Conservation (phyloP, 2,797 vertebrate species). For the Sylvilagus floridanus region DNA sequence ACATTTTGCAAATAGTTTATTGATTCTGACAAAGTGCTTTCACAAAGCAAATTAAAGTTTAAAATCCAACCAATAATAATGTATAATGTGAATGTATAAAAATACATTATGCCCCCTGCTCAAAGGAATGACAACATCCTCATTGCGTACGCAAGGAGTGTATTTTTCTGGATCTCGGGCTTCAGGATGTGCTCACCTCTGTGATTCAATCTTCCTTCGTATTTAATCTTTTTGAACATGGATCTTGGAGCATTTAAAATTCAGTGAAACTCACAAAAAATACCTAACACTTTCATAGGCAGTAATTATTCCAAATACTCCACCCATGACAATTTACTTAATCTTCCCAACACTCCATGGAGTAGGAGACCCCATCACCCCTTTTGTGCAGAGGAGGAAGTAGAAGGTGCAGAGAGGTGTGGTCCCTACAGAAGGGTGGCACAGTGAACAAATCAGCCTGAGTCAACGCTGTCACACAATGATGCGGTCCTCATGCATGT, state of each 20-base stretch:
- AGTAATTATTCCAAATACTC: not conserved
- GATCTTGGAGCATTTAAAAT: not conserved
- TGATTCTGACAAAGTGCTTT: constrained; percentile 56
- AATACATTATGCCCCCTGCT: not conserved
- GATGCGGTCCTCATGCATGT: not conserved
- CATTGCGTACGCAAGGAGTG: not conserved
- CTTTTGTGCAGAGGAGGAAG: not conserved
- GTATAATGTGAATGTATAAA: not conserved
- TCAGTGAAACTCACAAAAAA: constrained; percentile 31
- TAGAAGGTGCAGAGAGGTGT: not conserved
- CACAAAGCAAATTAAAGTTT: not conserved
- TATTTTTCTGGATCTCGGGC: not conserved
- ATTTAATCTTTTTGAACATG: constrained; percentile 8
- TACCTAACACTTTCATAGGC: not conserved
- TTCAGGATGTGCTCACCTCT: not conserved
- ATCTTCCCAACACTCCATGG: not conserved
- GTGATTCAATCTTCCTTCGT: not conserved
- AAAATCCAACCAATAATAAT: not conserved
- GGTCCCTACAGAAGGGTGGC: not conserved
- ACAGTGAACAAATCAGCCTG: not conserved
- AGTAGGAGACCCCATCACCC: not conserved
- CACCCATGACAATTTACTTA: not conserved
- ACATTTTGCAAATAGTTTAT: constrained; percentile 30
- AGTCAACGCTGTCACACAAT: not conserved
- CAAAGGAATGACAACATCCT: not conserved